Conservation (phyloP, 1,140 invertebrate genomes). For the Cryptotermes secundus region DNA sequence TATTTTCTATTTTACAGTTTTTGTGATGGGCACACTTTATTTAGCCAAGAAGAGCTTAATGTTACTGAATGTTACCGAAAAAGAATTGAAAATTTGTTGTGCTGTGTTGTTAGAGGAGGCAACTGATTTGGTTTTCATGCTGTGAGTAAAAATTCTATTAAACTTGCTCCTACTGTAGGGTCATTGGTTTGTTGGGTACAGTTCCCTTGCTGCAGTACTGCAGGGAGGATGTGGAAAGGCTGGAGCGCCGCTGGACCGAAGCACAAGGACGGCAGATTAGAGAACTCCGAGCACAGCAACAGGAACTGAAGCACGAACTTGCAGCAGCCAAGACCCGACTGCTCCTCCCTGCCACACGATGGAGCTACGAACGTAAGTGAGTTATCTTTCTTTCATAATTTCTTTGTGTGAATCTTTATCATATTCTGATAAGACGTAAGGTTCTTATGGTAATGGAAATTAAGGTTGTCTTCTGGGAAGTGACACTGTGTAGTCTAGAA, state of each 20-base stretch:
- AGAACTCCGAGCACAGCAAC: slow-evolving; percentile 55
- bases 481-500: no score
- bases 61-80: no score
- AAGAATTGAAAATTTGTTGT: no score
- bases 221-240: slow-evolving; percentile 56
- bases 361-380: slow-evolving; percentile 61
- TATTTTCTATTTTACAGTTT: no score
- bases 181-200: slow-evolving; percentile 22
- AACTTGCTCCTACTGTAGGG: background rate
- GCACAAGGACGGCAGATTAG: slow-evolving; percentile 52
- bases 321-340: slow-evolving; percentile 50
- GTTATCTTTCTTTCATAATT: slow-evolving; percentile 16
- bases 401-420: slow-evolving; percentile 42
- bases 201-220: slow-evolving; percentile 51
- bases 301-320: slow-evolving; percentile 55
- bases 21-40: no score
- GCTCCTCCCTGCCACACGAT: slow-evolving; percentile 55
- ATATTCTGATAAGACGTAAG: no score
- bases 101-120: no score
- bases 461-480: no score
- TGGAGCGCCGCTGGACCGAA: slow-evolving; percentile 54
- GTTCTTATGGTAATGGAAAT: no score
- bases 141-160: background rate
- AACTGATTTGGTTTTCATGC: no score
- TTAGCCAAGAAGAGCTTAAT: no score